These are phyloP conservation scores for Muntiacus reevesi DNA, from an alignment of 2,113 vertebrate species.

Conservation along the genomic window DNA sequence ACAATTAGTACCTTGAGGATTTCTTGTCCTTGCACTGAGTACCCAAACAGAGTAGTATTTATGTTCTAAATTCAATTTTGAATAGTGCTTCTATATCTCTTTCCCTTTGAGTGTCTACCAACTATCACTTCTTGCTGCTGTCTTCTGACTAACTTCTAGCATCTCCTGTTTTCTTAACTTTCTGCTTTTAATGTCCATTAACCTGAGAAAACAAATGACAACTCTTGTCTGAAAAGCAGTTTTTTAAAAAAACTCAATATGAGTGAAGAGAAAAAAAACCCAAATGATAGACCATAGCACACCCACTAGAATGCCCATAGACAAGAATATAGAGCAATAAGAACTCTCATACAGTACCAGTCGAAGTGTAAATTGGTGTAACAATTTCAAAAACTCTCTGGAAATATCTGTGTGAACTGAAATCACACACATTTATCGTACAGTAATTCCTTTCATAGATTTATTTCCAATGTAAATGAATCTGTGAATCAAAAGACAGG, in stretches of 20 bases:
- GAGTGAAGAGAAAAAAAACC: neutral
- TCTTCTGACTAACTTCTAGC: neutral
- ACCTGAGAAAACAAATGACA: neutral
- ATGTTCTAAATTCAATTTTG: neutral
- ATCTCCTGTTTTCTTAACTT: neutral
- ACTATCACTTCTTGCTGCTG: neutral
- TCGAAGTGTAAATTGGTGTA: neutral
- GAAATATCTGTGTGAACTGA: neutral
- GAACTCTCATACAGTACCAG: neutral
- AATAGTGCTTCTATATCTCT: neutral
- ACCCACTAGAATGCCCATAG: neutral
- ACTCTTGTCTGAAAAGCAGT: neutral
- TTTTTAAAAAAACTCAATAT: neutral
- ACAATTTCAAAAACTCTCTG: neutral
- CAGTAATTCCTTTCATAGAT: neutral
- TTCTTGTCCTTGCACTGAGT: neutral
- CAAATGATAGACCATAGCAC: neutral
- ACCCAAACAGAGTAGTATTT: neutral
- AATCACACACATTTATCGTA: neutral
- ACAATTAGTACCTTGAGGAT: neutral
- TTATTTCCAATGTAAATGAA: neutral
- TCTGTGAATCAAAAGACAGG: neutral
- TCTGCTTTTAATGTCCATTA: neutral
- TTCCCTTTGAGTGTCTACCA: neutral
- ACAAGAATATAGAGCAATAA: neutral